Percentiles rank a stretch among this genome's conserved stretches.
These are phyloP conservation scores for Drosophila dunni DNA, from an alignment of 1,140 invertebrate species.

Conservation along the genomic window DNA sequence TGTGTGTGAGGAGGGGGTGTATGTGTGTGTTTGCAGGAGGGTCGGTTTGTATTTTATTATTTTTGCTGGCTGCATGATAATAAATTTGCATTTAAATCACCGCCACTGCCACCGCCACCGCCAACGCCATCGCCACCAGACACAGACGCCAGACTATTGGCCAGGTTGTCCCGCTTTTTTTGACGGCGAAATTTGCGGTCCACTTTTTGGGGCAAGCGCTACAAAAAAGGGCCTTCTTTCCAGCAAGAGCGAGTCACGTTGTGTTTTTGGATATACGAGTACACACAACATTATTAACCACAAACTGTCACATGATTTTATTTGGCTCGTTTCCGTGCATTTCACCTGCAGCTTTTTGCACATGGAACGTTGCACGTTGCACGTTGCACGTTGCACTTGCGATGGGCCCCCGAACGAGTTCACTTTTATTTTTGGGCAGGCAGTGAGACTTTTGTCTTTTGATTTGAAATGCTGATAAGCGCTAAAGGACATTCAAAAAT, in stretches of 20 bases:
- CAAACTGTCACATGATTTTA: constrained; percentile 83
- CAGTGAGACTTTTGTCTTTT: constrained; percentile 55
- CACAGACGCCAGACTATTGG: constrained; percentile 45
- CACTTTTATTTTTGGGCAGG: constrained; percentile 61
- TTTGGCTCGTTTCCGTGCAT: constrained; percentile 65
- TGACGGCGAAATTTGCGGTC: neutral
- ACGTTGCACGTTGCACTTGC: neutral
- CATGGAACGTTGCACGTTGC: neutral
- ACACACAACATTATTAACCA: constrained; percentile 78
- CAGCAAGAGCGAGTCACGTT: neutral
- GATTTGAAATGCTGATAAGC: constrained; percentile 75
- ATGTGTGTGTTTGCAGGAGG: constrained; percentile 25
- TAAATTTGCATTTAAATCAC: constrained; percentile 84
- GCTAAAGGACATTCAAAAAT: constrained; percentile 75
- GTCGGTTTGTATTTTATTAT: constrained; percentile 57
- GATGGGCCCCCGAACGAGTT: neutral
- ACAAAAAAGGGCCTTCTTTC: constrained; percentile 5
- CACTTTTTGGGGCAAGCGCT: constrained; percentile 37
- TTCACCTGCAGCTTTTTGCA: constrained; percentile 73
- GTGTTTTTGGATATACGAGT: constrained; percentile 13
- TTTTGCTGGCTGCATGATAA: constrained; percentile 77
- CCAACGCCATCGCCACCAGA: neutral
- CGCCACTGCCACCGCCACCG: constrained; percentile 40
- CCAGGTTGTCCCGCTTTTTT: constrained; percentile 37
- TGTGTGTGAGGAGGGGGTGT: constrained; percentile 26